A percentile compares a stretch with the other conserved stretches of the same genome.
phyloP scores from a whole-genome alignment of 2,888 invertebrate genomes.

The Minunthozetes semirufus region DNA sequence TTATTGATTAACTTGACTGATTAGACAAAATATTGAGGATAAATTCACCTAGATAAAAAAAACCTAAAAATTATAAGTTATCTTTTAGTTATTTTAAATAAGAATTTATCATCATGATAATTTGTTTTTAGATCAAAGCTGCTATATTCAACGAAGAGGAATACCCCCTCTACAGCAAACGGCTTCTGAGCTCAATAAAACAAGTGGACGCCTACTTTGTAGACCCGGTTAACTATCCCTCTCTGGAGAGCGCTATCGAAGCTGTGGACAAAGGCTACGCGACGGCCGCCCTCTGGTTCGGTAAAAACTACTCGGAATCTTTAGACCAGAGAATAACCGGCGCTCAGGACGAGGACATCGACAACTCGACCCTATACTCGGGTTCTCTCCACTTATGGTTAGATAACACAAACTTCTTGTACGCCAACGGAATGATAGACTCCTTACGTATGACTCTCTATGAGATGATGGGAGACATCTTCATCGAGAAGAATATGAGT shows the following conservation, averaged over 20 bases:
- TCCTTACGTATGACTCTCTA: slow-evolving; percentile 23
- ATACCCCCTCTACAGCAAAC: slow-evolving; percentile 4
- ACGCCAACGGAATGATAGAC: slow-evolving; percentile 31
- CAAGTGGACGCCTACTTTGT: slow-evolving; percentile 26
- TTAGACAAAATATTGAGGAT: too few species aligned
- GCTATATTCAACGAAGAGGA: slow-evolving; percentile 29
- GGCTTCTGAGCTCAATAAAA: slow-evolving; percentile 7
- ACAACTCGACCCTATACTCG: slow-evolving; percentile 13
- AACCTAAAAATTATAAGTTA: too few species aligned
- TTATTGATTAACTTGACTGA: too few species aligned
- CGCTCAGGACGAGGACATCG: not conserved
- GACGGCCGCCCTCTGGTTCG: slow-evolving; percentile 16
- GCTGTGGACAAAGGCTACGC: slow-evolving; percentile 2
- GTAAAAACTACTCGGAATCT: slow-evolving; percentile 16
- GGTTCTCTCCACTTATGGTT: slow-evolving; percentile 16
- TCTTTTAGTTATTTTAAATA: too few species aligned
- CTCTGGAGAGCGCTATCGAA: slow-evolving; percentile 12
- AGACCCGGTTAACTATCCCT: slow-evolving; percentile 28
- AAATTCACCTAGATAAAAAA: too few species aligned
- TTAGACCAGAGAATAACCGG: not conserved
- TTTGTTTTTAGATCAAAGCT: not conserved
- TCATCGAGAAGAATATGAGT: not conserved
- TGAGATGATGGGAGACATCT: not conserved
- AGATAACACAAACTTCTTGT: slow-evolving; percentile 30
- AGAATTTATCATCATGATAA: too few species aligned